phyloP scores from a whole-genome alignment of 2,797 vertebrate genomes.

The Gallinago solitaria region DNA sequence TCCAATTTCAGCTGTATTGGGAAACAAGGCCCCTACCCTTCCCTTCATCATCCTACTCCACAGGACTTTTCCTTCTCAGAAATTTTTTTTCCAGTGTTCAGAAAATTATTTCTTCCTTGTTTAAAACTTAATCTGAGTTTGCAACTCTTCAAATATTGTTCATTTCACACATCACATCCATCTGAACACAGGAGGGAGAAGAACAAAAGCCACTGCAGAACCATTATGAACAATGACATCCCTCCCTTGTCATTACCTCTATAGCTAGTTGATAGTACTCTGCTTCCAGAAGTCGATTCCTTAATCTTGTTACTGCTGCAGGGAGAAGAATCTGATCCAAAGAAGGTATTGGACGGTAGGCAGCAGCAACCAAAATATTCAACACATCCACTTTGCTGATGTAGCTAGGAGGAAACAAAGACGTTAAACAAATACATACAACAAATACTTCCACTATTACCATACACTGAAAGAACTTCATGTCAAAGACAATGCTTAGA shows the following conservation, averaged over 20 bases:
- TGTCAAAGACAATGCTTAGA: neutral
- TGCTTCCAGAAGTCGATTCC: constrained; percentile 92
- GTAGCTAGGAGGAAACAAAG: constrained; percentile 80
- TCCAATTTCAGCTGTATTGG: neutral
- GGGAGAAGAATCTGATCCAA: constrained; percentile 93
- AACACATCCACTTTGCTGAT: constrained; percentile 97
- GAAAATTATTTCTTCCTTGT: neutral
- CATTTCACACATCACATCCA: neutral
- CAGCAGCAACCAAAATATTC: constrained; percentile 91
- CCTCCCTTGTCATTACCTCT: constrained; percentile 82
- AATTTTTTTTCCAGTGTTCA: neutral
- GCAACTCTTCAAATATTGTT: neutral
- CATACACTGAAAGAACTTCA: neutral
- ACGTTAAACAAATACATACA: neutral
- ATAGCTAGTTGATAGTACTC: constrained; percentile 95
- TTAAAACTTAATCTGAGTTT: neutral
- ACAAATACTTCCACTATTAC: neutral
- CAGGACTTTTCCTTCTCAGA: neutral
- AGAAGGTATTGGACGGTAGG: constrained; percentile 92
- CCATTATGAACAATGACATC: neutral
- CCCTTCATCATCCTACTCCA: neutral
- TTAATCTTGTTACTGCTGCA: constrained; percentile 88
- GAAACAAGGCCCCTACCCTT: neutral
- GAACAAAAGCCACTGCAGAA: neutral
- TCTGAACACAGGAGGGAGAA: neutral